Percentiles rank a stretch among this genome's conserved stretches.
Evolutionary conservation across 2,888 invertebrate species (phyloP).

Genomic region (Drosophila demipolita): DNA sequence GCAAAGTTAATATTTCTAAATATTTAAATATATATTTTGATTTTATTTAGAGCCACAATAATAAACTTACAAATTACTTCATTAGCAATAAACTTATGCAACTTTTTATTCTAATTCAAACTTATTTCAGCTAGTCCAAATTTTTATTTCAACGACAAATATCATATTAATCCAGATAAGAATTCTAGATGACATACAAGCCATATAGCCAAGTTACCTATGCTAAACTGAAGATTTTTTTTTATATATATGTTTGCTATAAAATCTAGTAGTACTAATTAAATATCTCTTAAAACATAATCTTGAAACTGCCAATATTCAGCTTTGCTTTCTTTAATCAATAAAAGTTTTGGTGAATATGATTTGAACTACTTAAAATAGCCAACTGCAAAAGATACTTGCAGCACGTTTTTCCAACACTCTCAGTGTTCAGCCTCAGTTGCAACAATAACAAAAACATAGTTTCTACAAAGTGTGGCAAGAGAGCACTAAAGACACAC

Average conservation of each 20-base stretch:
- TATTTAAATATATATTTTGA: not conserved
- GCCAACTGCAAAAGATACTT: not conserved
- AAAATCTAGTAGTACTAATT: not conserved
- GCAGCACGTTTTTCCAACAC: not conserved
- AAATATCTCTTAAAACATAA: not conserved
- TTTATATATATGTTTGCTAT: not conserved
- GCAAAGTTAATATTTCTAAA: too few relatives aligned
- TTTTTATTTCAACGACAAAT: not conserved
- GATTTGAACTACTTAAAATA: not conserved
- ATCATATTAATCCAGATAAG: not conserved
- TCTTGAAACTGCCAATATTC: not conserved
- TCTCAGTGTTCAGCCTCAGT: not conserved
- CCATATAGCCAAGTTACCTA: not conserved
- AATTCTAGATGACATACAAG: not conserved
- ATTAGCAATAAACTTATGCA: not conserved
- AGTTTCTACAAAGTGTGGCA: conserved; percentile 46
- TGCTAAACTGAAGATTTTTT: not conserved
- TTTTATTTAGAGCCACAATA: not conserved
- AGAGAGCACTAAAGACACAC: conserved; percentile 9
- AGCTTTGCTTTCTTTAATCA: not conserved
- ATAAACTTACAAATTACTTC: not conserved
- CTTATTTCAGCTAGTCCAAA: not conserved
- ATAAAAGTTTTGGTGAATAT: not conserved
- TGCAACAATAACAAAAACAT: conserved; percentile 44
- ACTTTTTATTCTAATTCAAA: not conserved